Percentiles rank a stretch among this genome's conserved stretches.
Conservation (phyloP, 2,113 vertebrate species). For the Pelobates fuscus region DNA sequence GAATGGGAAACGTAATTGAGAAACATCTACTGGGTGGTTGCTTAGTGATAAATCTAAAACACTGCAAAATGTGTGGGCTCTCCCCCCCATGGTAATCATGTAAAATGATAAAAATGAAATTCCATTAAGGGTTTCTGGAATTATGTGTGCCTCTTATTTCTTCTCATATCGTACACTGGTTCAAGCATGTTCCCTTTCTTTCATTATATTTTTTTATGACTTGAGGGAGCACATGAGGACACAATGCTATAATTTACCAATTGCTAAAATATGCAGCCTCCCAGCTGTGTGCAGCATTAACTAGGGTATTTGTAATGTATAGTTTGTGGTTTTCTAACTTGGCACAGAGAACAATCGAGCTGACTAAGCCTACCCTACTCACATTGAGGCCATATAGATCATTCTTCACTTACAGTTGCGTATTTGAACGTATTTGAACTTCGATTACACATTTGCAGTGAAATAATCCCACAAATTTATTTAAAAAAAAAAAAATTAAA, state of each 20-base stretch:
- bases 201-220: conserved; percentile 37
- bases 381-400: conserved; percentile 41
- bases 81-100: conserved; percentile 27
- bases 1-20: conserved; percentile 29
- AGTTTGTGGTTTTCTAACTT: conserved; percentile 48
- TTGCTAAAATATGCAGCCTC: conserved; percentile 48
- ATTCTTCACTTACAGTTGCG: conserved; percentile 47
- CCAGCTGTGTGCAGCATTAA: conserved; percentile 46
- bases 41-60: conserved; percentile 35
- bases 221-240: conserved; percentile 47
- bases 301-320: conserved; percentile 49
- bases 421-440: conserved; percentile 47
- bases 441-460: conserved; percentile 40
- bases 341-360: conserved; percentile 40
- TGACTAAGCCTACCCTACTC: conserved; percentile 39
- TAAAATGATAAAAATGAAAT: conserved; percentile 39
- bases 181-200: conserved; percentile 18
- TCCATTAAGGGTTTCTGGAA: conserved; percentile 33
- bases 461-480: conserved; percentile 36
- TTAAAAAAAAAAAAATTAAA: conserved; percentile 39
- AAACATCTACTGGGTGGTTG: conserved; percentile 35
- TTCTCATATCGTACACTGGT: conserved; percentile 7
- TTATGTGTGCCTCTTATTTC: conserved; percentile 18
- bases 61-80: conserved; percentile 31
- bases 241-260: conserved; percentile 48